Evolutionary conservation across 2,888 invertebrate species (phyloP), one percentile per base, ranked within the genome.

Genomic region (Rapana venosa): DNA sequence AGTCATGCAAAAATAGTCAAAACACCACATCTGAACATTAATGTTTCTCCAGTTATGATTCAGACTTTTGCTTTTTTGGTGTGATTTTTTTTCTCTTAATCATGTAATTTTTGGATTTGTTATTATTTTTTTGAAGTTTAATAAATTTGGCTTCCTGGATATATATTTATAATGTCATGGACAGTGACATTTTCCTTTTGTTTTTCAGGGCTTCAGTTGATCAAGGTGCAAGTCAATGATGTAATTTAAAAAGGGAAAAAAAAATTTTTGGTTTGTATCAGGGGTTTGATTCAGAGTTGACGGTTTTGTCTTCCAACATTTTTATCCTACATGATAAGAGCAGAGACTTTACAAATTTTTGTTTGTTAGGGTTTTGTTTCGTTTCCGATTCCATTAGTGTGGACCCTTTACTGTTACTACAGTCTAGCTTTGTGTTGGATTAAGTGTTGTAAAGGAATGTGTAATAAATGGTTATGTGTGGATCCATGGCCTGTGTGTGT

Each of bases 401-500:
- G 36, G 86, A 22, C 61, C 86, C n/a, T 32, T 86, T 30, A 66
- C 58, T 56, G 66, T 86, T 86, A 35, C 61, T 86, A 35, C 61
- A 61, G 66, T 32, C 32, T 87, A 87, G 87, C 35, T 87, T 87
- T 87, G 47, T 87, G 70, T 87, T 87, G 35, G 26, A 74, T 86
- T 86, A 30, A 74, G 87, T 87, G 87, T 87, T 66, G 87, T 87
- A 74, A 36, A 87, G 61, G 58, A 87, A 74, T 87, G 74, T 87
- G 74, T 87, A 87, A 87, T 87, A 74, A 87, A 87, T 87, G 87
- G 87, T 66, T 87, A 87, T 47, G 56, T 70, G 87, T 87, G 66
- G n/a, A n/a, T n/a, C 30, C n/a, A n/a, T 8, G 15, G 79, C 11
- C 35, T 79, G 11, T 56, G 26, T 56, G 84, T 79, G 79, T 47